A percentile compares a stretch with the other conserved stretches of the same genome.
These are phyloP conservation scores for Aphodius sticticus DNA, from an alignment of 2,888 invertebrate species.

Conservation along the genomic window DNA sequence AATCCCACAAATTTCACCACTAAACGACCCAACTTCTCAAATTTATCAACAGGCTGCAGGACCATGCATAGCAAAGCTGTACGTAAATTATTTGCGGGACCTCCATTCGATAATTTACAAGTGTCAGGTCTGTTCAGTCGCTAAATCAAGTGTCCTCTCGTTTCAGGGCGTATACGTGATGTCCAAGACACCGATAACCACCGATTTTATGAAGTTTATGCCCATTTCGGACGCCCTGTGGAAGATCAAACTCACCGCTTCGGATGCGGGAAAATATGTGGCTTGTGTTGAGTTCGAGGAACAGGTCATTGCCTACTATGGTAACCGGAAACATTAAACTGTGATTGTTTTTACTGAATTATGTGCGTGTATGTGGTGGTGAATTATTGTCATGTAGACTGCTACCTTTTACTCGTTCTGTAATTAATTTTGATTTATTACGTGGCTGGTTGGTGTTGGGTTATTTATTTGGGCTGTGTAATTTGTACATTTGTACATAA, in stretches of 20 bases:
- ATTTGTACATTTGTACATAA: too few relatives aligned
- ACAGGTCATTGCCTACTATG: constrained; percentile 29
- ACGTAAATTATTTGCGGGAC: too few relatives aligned
- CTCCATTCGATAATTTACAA: too few relatives aligned
- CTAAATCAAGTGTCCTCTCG: background rate
- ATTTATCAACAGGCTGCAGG: too few relatives aligned
- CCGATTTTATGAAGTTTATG: constrained; percentile 43
- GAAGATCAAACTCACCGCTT: constrained; percentile 48
- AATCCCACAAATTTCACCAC: too few relatives aligned
- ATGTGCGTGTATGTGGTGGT: constrained; percentile 4
- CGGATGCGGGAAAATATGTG: constrained; percentile 41
- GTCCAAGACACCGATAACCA: constrained; percentile 41
- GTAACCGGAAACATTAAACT: constrained; percentile 23
- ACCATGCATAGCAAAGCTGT: too few relatives aligned
- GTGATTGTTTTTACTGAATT: background rate
- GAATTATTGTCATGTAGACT: too few relatives aligned
- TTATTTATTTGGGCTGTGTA: too few relatives aligned
- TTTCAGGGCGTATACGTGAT: constrained; percentile 47
- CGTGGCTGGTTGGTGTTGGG: too few relatives aligned
- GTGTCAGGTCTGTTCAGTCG: background rate
- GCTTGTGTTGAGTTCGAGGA: constrained; percentile 46
- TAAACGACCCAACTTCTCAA: too few relatives aligned
- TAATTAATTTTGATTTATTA: too few relatives aligned
- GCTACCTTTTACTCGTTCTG: too few relatives aligned
- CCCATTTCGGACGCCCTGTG: constrained; percentile 50